Base-by-base conservation (phyloP, 2,888 invertebrate species). In the Yponomeuta cagnagella region DNA sequence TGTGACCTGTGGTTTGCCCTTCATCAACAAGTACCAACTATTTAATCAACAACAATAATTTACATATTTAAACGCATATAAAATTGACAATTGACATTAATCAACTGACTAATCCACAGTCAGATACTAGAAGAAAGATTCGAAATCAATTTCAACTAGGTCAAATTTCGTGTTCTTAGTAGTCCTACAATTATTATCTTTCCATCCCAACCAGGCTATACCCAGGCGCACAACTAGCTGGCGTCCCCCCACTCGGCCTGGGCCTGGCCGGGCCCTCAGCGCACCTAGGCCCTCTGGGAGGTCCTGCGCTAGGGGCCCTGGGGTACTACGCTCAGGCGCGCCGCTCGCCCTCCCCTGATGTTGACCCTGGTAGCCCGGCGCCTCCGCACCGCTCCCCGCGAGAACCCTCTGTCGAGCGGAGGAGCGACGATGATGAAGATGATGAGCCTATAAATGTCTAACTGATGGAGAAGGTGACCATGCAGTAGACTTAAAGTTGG, bases 251-350 rank as follows among this genome's bases (percentile, higher is more conserved):
- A 31, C 82, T 93, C 43, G 93, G 94, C 33, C 88, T 94, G 77
- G 95, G 95, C 68, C 87, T 95, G 71, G 94, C 95, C 5, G 95
- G 95, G 9, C 95, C 95, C 2, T 95, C 95, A 71, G 94, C 95
- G 52, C 95, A 95, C 77, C 86, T 95, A 23, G 94, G 94, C 43
- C 93, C 94, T 10, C 86, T 95, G 23, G 95, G 96, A 12, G 96
- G 94, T 72, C 95, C 96, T 74, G 95, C 93, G 79, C 94, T 95
- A 33, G 85, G 93, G 68, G 87, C 93, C 75, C 80, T 93, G 76
- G 85, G 90, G 78, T 85, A 93, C 88, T 87, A 93, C 82, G 84
- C 93, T 82, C 82, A 93, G 84, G 81, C 90, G 75, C 85, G 90
- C 63, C 88, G 93, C 79, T 79, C 92, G 31, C 93, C 87, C 72